Conservation (phyloP, 2,797 vertebrate genomes). For the Melanotaenia maccullochi region DNA sequence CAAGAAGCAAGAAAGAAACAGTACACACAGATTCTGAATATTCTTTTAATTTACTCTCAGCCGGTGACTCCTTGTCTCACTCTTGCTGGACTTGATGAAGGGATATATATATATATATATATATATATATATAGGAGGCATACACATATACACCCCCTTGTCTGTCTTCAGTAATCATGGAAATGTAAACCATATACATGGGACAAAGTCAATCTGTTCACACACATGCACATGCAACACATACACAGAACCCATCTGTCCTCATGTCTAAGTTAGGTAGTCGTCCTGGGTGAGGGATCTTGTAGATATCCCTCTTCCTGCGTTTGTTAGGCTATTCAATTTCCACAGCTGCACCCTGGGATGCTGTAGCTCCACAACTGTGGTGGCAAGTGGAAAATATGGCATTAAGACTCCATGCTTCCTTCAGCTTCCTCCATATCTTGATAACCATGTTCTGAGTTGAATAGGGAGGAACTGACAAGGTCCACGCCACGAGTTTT, state of each 20-base stretch:
- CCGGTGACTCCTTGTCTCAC: slow-evolving; percentile 1
- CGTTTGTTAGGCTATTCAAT: slow-evolving; percentile 67
- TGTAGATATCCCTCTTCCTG: slow-evolving; percentile 76
- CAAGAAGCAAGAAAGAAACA: slow-evolving; percentile 16
- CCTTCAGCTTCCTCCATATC: slow-evolving; percentile 60
- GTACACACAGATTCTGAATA: neutral
- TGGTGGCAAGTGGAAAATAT: slow-evolving; percentile 23
- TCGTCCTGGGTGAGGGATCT: slow-evolving; percentile 61
- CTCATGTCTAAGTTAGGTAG: slow-evolving; percentile 48
- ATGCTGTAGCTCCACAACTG: slow-evolving; percentile 43
- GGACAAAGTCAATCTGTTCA: slow-evolving; percentile 62
- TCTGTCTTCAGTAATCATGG: slow-evolving; percentile 49
- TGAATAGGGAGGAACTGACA: slow-evolving; percentile 63
- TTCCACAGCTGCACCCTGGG: slow-evolving; percentile 34
- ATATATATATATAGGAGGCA: slow-evolving; percentile 58
- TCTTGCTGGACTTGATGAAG: slow-evolving; percentile 32
- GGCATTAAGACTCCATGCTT: slow-evolving; percentile 49
- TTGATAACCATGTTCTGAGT: slow-evolving; percentile 70
- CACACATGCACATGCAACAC: slow-evolving; percentile 16
- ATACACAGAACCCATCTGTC: slow-evolving; percentile 54
- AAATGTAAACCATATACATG: slow-evolving; percentile 35
- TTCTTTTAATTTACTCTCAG: slow-evolving; percentile 26
- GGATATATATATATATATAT: slow-evolving; percentile 62
- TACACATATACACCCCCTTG: slow-evolving; percentile 30
- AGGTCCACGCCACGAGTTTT: slow-evolving; percentile 29